These are phyloP conservation scores for Elymnias hypermnestra DNA, from an alignment of 1,140 invertebrate genomes.

Conservation along the genomic window DNA sequence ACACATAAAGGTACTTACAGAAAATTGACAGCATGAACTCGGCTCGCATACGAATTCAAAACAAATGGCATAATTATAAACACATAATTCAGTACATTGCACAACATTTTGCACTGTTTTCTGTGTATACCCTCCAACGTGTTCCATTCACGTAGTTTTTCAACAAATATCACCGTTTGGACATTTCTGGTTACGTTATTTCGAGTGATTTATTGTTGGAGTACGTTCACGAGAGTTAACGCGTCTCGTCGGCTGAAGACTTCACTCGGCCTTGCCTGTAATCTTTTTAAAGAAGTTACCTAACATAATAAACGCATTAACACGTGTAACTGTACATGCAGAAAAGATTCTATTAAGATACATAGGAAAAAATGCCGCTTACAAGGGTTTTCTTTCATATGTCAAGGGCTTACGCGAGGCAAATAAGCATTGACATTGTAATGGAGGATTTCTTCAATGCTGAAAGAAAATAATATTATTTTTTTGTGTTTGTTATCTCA, in stretches of 20 bases:
- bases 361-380: neutral
- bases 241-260: constrained; percentile 12
- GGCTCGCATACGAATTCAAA: constrained; percentile 33
- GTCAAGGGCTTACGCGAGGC: neutral
- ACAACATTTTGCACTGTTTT: constrained; percentile 20
- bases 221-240: too few species aligned
- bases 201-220: neutral
- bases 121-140: neutral
- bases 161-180: constrained; percentile 17
- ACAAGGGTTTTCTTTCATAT: constrained; percentile 1
- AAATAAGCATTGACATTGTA: too few species aligned
- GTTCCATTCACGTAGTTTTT: constrained; percentile 1
- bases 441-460: too few species aligned
- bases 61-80: constrained; percentile 12
- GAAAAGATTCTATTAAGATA: constrained; percentile 18
- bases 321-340: constrained; percentile 17
- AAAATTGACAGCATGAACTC: constrained; percentile 61
- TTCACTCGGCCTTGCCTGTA: constrained; percentile 10
- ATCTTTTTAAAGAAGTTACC: constrained; percentile 24
- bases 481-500: too few species aligned
- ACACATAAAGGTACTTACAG: constrained; percentile 50
- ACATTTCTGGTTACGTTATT: constrained; percentile 8
- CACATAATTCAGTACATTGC: constrained; percentile 6
- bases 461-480: too few species aligned
- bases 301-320: constrained; percentile 21